Base-by-base conservation (phyloP, 2,888 invertebrate species). In the Himalopsyche kuldschensis region DNA sequence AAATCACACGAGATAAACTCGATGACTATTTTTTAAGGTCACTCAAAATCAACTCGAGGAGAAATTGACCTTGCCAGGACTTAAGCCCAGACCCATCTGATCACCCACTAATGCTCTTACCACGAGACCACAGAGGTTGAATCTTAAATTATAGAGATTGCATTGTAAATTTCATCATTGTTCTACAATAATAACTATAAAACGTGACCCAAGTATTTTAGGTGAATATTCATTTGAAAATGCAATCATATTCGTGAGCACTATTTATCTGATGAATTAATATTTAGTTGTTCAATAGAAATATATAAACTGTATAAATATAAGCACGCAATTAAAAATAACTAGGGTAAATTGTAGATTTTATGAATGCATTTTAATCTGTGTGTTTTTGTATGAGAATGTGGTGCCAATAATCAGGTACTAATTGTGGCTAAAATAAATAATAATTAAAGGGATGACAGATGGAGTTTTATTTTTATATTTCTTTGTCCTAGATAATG, bases 301-400 rank as follows among this genome's bases (percentile, higher is more conserved):
- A n/a, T 15, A 69, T 32, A 35, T 76, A 32, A 76, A 20, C 17
- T 76, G 35, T 32, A 76, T 76, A 41, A 76, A 69, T 69, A 69
- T 76, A 35, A 76, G 76, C 41, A 76, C 76, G 32, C 76, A 35
- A 35, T 76, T 76, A 76, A 76, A 35, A 76, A 76, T 76, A 35
- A 24, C 20, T 76, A 76, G 76, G 41, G 32, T 76, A 78, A 27
- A 24, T 82, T 78, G 55, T 32, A 55, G 55, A 46, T 81, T 75
- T 32, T 75, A 76, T 31, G 32, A 78, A 69, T 46, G 30, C 47
- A 46, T 41, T 75, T 82, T 78, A 30, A 41, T 82, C 75, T 75
- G 75, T 83, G 76, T 81, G 81, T 81, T 83, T 84, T 83, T 85
- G 83, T 85, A 83, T 85, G 81, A 81, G 63, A 84, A 77, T 76